phyloP scores from a whole-genome alignment of 2,888 invertebrate species.

The Leucoptera coffeella region DNA sequence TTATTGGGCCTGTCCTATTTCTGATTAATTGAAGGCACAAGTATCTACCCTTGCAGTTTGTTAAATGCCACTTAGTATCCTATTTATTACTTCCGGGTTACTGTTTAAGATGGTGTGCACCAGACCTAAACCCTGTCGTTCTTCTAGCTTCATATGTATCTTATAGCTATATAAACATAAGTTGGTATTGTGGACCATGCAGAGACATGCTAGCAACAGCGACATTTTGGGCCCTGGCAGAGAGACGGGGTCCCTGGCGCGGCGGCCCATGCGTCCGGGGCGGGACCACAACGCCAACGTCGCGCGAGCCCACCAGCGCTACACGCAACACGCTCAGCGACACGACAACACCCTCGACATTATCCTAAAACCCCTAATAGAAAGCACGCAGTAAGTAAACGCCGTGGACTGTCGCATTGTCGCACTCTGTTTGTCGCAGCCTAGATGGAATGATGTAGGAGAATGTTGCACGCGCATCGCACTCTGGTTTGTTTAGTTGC shows the following conservation, averaged over 20 bases:
- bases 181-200: conserved; percentile 44
- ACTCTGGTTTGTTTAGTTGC: conserved; percentile 15
- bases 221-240: conserved; percentile 48
- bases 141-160: too few relatives aligned
- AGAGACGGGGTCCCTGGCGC: conserved; percentile 45
- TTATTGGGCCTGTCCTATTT: too few relatives aligned
- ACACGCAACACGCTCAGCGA: conserved; percentile 17
- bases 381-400: conserved; percentile 54
- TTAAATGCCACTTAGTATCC: too few relatives aligned
- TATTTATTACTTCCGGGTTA: too few relatives aligned
- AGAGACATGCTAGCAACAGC: conserved; percentile 57
- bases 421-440: conserved; percentile 22
- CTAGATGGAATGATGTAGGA: conserved; percentile 37
- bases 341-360: conserved; percentile 53
- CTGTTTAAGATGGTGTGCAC: conserved; percentile 27
- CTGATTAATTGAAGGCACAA: too few relatives aligned
- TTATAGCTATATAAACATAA: conserved; percentile 1
- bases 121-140: too few relatives aligned
- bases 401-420: conserved; percentile 14
- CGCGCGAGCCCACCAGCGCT: conserved; percentile 34
- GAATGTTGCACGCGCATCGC: conserved; percentile 42
- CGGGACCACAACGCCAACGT: conserved; percentile 14
- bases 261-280: conserved; percentile 34
- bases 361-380: conserved; percentile 51
- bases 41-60: background rate